A percentile compares a stretch with the other conserved stretches of the same genome.
Evolutionary conservation across 2,113 vertebrate species (phyloP).

Genomic region (Lutjanus erythropterus): DNA sequence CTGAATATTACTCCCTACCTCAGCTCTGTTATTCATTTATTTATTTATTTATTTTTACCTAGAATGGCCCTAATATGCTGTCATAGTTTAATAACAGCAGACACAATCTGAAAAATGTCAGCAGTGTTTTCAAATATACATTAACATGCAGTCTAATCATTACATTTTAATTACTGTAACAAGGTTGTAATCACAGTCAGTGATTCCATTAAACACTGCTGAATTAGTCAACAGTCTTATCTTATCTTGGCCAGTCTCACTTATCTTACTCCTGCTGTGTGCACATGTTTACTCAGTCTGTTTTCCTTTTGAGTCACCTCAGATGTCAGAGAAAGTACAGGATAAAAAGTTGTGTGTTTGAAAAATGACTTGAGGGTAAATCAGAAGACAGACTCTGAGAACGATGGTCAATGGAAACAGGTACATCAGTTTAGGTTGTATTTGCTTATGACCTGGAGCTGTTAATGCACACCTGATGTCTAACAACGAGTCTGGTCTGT

Average conservation of each 20-base stretch:
- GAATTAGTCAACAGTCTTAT: not conserved
- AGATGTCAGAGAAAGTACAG: not conserved
- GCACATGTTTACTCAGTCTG: not conserved
- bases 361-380: not conserved
- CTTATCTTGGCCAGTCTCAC: not conserved
- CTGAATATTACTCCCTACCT: no score
- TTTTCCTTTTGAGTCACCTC: not conserved
- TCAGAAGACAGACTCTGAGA: not conserved
- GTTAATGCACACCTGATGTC: no score
- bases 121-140: no score
- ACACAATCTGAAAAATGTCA: no score
- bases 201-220: not conserved
- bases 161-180: not conserved
- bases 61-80: no score
- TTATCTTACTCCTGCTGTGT: not conserved
- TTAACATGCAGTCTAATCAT: not conserved
- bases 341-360: not conserved
- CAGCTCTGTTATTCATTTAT: no score
- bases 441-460: no score
- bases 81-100: no score
- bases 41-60: no score
- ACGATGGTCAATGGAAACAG: not conserved
- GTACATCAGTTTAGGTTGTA: no score
- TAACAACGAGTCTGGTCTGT: no score
- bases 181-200: no score